A percentile compares a stretch with the other conserved stretches of the same genome.
phyloP scores from a whole-genome alignment of 2,113 vertebrate species.

The Gorilla gorilla region DNA sequence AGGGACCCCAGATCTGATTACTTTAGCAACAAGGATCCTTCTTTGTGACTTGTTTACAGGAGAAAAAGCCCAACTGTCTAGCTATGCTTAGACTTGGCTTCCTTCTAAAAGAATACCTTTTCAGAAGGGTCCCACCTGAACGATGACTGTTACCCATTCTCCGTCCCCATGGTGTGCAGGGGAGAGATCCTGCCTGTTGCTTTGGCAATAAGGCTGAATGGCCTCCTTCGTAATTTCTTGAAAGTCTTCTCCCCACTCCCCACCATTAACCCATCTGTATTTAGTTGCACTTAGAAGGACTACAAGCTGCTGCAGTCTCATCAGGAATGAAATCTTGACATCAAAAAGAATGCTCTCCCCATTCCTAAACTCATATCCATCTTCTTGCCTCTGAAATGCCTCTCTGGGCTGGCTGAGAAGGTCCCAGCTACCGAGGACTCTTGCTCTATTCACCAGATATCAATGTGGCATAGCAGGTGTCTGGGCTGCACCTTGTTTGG shows the following conservation, averaged over 20 bases:
- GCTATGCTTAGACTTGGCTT: not conserved
- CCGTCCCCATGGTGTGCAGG: not conserved
- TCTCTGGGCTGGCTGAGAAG: not conserved
- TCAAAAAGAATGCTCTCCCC: not conserved
- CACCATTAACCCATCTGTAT: not conserved
- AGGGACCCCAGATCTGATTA: not conserved
- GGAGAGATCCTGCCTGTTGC: not conserved
- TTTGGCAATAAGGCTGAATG: not conserved
- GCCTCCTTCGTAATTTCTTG: not conserved
- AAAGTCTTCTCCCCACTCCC: not conserved
- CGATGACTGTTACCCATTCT: not conserved
- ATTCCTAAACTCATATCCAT: not conserved
- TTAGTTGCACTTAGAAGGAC: slow-evolving; percentile 15
- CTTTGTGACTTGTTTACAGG: not conserved
- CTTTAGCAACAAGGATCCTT: not conserved
- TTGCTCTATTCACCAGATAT: not conserved
- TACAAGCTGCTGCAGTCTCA: not conserved
- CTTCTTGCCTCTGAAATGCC: not conserved
- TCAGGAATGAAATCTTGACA: not conserved
- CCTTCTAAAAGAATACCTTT: not conserved
- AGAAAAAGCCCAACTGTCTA: not conserved
- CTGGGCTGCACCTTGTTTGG: not conserved
- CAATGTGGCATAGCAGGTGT: not conserved
- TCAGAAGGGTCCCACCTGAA: not conserved
- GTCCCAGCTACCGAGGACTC: not conserved